These are phyloP conservation scores for Cheilosia vulpina DNA, from an alignment of 2,888 invertebrate genomes.

Conservation along the genomic window DNA sequence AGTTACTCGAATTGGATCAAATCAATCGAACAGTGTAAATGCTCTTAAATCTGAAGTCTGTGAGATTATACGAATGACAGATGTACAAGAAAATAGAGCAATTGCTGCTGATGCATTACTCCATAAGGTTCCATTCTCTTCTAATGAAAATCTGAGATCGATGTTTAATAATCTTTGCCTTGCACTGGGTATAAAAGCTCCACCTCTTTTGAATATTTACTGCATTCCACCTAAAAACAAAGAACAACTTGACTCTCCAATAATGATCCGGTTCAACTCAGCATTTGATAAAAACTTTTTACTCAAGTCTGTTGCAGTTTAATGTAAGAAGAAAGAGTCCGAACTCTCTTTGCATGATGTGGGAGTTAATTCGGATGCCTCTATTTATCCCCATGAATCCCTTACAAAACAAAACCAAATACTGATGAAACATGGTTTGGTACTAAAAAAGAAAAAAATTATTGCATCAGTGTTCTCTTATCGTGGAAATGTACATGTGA, in stretches of 20 bases:
- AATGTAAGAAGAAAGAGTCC: background rate
- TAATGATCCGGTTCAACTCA: background rate
- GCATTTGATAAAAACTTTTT: slow-evolving; percentile 9
- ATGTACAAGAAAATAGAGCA: background rate
- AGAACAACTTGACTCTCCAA: background rate
- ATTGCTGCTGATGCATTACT: no score
- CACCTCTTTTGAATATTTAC: background rate
- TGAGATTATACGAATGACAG: no score
- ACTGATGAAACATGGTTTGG: no score
- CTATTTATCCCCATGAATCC: background rate
- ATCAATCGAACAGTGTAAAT: background rate
- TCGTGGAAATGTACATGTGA: no score
- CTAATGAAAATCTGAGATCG: background rate
- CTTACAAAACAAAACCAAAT: no score
- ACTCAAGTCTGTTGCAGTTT: background rate
- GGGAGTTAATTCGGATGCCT: background rate
- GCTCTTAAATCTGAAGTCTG: background rate
- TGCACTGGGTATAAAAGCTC: background rate
- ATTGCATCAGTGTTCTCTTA: no score
- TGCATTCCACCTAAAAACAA: background rate
- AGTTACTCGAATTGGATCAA: background rate
- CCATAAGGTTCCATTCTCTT: background rate
- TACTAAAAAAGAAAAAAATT: background rate
- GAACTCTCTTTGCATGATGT: background rate
- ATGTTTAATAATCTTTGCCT: background rate